Evolutionary conservation across 2,888 invertebrate species (phyloP).

Genomic region (Baccha elongata): DNA sequence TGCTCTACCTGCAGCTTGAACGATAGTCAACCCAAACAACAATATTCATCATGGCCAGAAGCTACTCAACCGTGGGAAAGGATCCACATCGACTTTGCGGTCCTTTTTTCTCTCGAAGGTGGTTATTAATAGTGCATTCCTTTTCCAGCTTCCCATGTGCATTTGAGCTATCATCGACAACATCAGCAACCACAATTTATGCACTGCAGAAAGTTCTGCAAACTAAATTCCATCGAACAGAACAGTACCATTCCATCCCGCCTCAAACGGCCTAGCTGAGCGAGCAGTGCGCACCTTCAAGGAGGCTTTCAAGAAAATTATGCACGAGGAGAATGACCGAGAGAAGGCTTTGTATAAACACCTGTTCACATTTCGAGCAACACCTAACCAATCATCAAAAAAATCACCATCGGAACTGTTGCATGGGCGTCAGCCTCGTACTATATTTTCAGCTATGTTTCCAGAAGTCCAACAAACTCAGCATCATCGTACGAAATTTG

Average conservation of each 20-base stretch:
- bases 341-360: no score
- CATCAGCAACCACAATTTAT: background rate
- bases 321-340: background rate
- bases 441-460: no score
- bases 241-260: background rate
- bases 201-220: background rate
- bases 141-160: background rate
- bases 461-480: no score
- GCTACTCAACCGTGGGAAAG: background rate
- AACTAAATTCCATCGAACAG: background rate
- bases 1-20: background rate
- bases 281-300: background rate
- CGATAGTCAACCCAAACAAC: background rate
- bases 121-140: background rate
- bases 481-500: no score
- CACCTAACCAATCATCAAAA: no score
- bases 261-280: background rate
- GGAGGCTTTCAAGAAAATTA: background rate
- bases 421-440: no score
- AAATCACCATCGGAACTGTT: no score
- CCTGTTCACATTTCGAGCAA: no score
- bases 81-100: background rate
- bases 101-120: background rate
- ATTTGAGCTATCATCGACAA: no score
- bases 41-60: background rate